phyloP scores from a whole-genome alignment of 2,888 invertebrate genomes.

The Pocota personata region DNA sequence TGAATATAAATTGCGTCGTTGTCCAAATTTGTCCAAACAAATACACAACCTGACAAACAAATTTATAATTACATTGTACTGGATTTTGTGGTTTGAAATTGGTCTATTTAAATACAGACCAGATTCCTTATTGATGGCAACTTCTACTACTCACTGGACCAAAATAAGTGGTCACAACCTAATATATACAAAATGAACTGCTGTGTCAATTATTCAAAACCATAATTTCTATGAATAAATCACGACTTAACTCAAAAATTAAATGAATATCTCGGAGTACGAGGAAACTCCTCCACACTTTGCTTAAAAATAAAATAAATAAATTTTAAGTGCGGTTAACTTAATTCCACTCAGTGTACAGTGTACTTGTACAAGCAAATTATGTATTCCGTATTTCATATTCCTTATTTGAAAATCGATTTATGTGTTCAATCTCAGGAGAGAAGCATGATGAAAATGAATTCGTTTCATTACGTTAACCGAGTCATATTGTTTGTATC shows the following conservation, averaged over 20 bases:
- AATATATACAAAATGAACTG: background rate
- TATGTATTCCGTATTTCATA: background rate
- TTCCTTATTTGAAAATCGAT: background rate
- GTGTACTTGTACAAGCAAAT: too few relatives aligned
- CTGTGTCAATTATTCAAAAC: constrained; percentile 15
- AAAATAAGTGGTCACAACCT: background rate
- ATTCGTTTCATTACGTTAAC: constrained; percentile 22
- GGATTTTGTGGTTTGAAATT: background rate
- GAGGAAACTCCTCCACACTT: background rate
- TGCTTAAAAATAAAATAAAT: background rate
- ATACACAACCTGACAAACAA: background rate
- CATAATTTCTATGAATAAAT: constrained; percentile 12
- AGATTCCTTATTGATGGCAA: background rate
- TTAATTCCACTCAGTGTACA: background rate
- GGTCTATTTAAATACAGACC: background rate
- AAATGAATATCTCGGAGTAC: background rate
- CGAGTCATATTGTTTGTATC: background rate
- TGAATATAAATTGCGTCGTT: constrained; percentile 1
- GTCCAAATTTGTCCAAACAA: too few relatives aligned
- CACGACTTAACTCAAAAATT: background rate
- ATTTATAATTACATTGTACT: background rate
- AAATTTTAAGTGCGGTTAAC: background rate
- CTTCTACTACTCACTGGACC: background rate
- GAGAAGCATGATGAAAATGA: background rate
- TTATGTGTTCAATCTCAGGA: background rate